Base-by-base conservation (phyloP, 2,888 invertebrate species). In the Salpingus planirostris region DNA sequence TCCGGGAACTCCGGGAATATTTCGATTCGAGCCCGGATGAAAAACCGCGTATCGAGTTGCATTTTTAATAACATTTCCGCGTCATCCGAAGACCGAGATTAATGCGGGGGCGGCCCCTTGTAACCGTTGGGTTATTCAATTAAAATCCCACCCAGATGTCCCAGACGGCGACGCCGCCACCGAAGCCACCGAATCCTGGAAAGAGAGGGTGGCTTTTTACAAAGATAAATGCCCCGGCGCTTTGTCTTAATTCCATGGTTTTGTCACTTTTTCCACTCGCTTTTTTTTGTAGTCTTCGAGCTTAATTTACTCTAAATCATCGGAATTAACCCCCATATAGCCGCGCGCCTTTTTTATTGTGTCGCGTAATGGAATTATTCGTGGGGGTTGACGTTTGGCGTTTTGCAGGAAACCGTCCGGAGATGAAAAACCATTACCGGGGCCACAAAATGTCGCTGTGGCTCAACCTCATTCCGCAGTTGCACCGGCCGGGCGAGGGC, bases 361-460 rank as follows among this genome's bases (percentile, higher is more conserved):
- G n/a, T n/a, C n/a, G n/a, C n/a, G n/a, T n/a, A n/a, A n/a, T n/a
- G n/a, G n/a, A n/a, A n/a, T n/a, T n/a, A n/a, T n/a, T n/a, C n/a
- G n/a, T n/a, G n/a, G n/a, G n/a, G n/a, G n/a, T n/a, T n/a, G n/a
- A n/a, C n/a, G n/a, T n/a, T n/a, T n/a, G n/a, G 30, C 30, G 31
- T 31, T 27, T 36, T 36, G 11, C 36, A 36, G 36, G 36, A 31
- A 36, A 57, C 91, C 91, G 30, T 89, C 71, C 80, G n/a, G 78
- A 80, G 46, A 77, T 86, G 66, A 79, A 78, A 56, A 84, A 82
- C 50, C 89, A 89, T 67, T 90, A 89, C 66, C 74, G 88, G 12
- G 87, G 88, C 0, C 87, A 88, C 67, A 87, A 89, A 68, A 81
- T 90, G 78, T 86, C 89, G 31, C 74, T 89, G 39, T 91, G 91